phyloP scores from a whole-genome alignment of 2,888 invertebrate species.

The Brachylomia viminalis region DNA sequence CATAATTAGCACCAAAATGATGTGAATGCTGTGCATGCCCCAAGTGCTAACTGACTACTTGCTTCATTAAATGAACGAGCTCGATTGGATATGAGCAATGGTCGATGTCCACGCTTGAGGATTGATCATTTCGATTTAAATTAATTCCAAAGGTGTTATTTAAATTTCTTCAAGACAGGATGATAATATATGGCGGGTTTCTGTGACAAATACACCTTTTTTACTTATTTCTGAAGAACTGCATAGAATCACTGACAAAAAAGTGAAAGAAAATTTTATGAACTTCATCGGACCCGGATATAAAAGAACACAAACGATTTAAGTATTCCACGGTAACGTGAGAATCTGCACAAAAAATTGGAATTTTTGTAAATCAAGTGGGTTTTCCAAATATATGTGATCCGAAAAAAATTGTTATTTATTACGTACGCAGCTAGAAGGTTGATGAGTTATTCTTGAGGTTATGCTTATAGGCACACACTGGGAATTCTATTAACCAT shows the following conservation, averaged over 20 bases:
- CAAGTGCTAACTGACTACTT: background rate
- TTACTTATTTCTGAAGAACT: background rate
- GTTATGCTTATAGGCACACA: background rate
- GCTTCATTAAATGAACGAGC: background rate
- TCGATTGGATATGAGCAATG: background rate
- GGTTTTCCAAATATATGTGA: slow-evolving; percentile 36
- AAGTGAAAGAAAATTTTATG: slow-evolving; percentile 28
- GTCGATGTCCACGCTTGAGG: background rate
- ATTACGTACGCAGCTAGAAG: slow-evolving; percentile 20
- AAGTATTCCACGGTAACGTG: slow-evolving; percentile 50
- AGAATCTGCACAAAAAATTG: slow-evolving; percentile 37
- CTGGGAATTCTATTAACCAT: slow-evolving; percentile 7
- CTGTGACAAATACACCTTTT: background rate
- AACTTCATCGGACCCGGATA: slow-evolving; percentile 39
- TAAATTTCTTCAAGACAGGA: background rate
- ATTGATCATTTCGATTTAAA: background rate
- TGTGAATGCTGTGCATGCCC: background rate
- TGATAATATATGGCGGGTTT: too few species aligned
- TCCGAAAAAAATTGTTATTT: slow-evolving; percentile 41
- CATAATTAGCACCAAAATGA: background rate
- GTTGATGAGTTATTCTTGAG: slow-evolving; percentile 3
- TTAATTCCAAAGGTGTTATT: background rate
- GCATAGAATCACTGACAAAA: too few species aligned
- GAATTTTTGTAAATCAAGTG: slow-evolving; percentile 39
- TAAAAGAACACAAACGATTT: slow-evolving; percentile 36